Evolutionary conservation across 2,113 vertebrate species (phyloP).

Genomic region (Casuarius casuarius): DNA sequence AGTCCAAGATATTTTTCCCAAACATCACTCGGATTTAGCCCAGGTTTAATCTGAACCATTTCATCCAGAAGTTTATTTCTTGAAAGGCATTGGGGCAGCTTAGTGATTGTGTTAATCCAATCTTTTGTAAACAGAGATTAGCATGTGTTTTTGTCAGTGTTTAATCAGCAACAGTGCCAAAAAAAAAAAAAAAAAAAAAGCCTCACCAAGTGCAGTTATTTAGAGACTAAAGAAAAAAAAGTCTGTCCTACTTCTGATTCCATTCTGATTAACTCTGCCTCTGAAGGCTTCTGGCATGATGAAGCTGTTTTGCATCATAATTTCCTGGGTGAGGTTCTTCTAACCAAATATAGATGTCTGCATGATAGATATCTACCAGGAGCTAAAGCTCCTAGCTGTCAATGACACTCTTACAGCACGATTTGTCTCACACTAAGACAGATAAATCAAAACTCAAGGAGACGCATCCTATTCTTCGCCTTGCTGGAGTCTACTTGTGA

Average conservation of each 20-base stretch:
- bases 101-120: not conserved
- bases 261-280: not conserved
- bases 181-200: not conserved
- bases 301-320: not conserved
- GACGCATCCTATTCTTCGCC: not conserved
- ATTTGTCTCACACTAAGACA: not conserved
- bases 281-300: not conserved
- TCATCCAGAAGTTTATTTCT: not conserved
- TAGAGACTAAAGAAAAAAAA: not conserved
- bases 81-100: not conserved
- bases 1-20: not conserved
- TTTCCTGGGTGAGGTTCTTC: not conserved
- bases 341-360: not conserved
- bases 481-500: not conserved
- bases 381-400: not conserved
- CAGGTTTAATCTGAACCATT: not conserved
- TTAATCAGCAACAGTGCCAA: not conserved
- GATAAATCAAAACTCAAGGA: not conserved
- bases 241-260: not conserved
- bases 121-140: not conserved
- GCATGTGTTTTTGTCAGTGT: not conserved
- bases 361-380: not conserved
- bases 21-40: not conserved
- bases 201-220: not conserved
- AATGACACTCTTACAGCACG: fast-evolving